Percentiles rank a stretch among this genome's conserved stretches.
These are phyloP conservation scores for Neodiprion lecontei DNA, from an alignment of 1,140 invertebrate species.

Conservation along the genomic window DNA sequence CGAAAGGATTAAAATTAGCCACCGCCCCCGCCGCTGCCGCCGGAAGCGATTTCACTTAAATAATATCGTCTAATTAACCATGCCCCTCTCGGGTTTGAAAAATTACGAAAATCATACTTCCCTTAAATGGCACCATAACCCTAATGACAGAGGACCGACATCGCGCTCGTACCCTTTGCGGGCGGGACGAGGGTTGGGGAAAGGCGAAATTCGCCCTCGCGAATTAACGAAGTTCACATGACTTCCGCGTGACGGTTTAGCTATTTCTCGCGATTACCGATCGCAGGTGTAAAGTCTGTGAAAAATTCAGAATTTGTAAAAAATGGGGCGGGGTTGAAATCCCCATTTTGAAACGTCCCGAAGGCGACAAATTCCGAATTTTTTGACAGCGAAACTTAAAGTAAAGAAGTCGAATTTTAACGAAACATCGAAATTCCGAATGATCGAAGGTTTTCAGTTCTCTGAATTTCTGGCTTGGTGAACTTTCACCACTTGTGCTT, in stretches of 20 bases:
- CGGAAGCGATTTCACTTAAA: constrained; percentile 11
- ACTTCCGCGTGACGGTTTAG: background rate
- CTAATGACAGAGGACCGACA: constrained; percentile 5
- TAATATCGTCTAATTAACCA: constrained; percentile 11
- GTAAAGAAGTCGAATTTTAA: no score
- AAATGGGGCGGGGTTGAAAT: no score
- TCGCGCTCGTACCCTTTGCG: background rate
- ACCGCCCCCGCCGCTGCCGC: background rate
- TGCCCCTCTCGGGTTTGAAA: constrained; percentile 6
- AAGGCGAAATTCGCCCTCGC: background rate
- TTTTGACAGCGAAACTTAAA: no score
- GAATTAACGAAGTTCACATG: background rate
- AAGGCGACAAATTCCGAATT: no score
- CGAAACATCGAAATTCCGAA: no score
- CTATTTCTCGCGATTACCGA: no score
- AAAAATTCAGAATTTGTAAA: no score
- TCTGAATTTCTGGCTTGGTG: no score
- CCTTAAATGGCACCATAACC: constrained; percentile 6
- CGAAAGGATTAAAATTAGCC: background rate
- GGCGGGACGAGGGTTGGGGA: background rate
- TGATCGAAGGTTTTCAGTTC: no score
- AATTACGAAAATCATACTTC: constrained; percentile 14
- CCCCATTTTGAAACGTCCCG: no score
- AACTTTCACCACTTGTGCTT: no score
- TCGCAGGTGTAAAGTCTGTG: no score